phyloP scores from a whole-genome alignment of 2,113 vertebrate species.

The Chlorodrepanis virens region DNA sequence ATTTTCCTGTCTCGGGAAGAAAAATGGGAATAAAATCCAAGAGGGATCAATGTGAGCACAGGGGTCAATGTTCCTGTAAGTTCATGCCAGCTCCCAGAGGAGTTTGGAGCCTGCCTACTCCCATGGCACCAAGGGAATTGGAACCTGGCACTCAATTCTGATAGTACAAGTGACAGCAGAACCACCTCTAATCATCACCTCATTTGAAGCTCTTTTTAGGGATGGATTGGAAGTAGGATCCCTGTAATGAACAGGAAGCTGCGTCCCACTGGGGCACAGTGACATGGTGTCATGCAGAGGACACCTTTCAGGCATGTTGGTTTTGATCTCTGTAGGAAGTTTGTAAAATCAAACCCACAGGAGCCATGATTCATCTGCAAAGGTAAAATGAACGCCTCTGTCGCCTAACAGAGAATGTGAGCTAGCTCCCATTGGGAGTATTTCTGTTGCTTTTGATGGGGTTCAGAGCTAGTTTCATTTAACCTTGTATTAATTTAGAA shows the following conservation, averaged over 20 bases:
- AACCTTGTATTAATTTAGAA: not conserved
- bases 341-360: constrained; percentile 64
- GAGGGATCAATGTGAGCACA: not conserved
- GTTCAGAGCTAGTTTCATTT: not conserved
- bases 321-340: constrained; percentile 39
- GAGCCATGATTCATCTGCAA: constrained; percentile 64
- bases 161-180: constrained; percentile 28
- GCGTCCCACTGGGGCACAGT: not conserved
- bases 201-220: constrained; percentile 34
- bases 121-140: not conserved
- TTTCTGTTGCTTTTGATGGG: not conserved
- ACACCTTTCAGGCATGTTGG: not conserved
- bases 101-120: not conserved
- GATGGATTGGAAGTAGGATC: constrained; percentile 31
- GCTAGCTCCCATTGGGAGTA: not conserved
- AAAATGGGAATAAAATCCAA: constrained; percentile 59
- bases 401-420: not conserved
- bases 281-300: not conserved
- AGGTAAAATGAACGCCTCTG: constrained; percentile 56
- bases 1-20: constrained; percentile 15
- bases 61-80: constrained; percentile 22
- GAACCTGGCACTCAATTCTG: constrained; percentile 1
- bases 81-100: not conserved
- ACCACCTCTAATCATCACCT: constrained; percentile 33
- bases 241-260: constrained; percentile 44